Evolutionary conservation across 2,113 vertebrate genomes (phyloP), one percentile per base, ranked within the genome.

Genomic region (Alosa alosa): DNA sequence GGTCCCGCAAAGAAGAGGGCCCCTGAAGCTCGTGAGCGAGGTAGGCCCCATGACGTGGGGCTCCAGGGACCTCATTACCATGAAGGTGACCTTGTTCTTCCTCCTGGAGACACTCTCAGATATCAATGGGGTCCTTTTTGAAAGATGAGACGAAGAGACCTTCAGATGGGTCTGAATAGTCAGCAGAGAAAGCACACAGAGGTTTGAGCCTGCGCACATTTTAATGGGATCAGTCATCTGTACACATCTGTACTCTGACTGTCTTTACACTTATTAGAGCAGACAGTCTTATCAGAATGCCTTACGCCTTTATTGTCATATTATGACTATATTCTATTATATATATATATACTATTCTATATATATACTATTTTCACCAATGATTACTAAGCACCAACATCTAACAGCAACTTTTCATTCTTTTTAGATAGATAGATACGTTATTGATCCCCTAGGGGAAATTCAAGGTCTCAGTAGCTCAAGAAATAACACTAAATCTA

Each of bases 11-110:
- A 31, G 64, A n/a, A 25, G 64, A 72, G 9, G 18, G 55, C 20
- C 20, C 18, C 55, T 1, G 0, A 13, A 72, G 64, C 64, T 31
- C 2, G 31, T 31, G 64, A 25, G 31, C 25, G 9, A 11, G 84
- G 50, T 64, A 84, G 87, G 81, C 84, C 86, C 85, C 88, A 87
- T 41, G 20, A 82, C 72, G 55, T 55, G 88, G 82, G 85, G 85
- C 93, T 90, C 91, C 87, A 78, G 93, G 91, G 93, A 85, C 90
- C 91, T 92, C 92, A 93, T 93, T 94, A 92, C 90, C 91, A 86
- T 82, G 82, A 86, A 89, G 91, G 92, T 92, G 90, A 90, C 91
- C 88, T 87, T 90, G 87, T 90, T 83, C 44, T 88, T 86, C 44
- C 44, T 18, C 39, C 49, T 31, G 18, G 4, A 22, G 8, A 83